Percentiles rank a stretch among this genome's conserved stretches.
Conservation (phyloP, 2,113 vertebrate genomes). For the Arizona elegans region DNA sequence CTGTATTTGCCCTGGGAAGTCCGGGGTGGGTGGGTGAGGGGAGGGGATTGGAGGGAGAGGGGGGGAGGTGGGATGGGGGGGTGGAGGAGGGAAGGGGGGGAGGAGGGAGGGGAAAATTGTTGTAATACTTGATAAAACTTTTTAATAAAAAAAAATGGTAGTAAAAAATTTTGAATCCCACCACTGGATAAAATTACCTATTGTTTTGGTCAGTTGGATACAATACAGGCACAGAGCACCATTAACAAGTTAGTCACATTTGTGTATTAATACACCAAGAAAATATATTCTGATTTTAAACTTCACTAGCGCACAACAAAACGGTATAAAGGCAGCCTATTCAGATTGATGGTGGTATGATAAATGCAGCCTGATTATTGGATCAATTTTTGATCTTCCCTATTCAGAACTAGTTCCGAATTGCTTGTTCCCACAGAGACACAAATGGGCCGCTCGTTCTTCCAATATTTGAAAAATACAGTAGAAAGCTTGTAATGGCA, state of each 20-base stretch:
- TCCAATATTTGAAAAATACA: neutral
- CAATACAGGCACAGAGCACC: neutral
- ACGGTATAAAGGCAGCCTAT: neutral
- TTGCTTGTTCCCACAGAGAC: neutral
- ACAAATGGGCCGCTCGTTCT: neutral
- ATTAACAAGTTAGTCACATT: neutral
- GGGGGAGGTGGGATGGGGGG: too few species aligned
- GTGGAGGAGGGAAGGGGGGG: too few species aligned
- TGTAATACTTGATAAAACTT: too few species aligned
- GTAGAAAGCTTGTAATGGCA: neutral
- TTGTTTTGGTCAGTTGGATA: conserved; percentile 10
- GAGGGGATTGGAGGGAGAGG: too few species aligned
- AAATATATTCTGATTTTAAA: accelerated
- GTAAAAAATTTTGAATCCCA: too few species aligned
- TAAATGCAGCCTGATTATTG: neutral
- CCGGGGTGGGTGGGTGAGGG: too few species aligned
- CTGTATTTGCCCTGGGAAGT: too few species aligned
- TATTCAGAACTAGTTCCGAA: neutral
- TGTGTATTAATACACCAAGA: neutral
- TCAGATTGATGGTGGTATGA: accelerated
- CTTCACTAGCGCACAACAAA: accelerated
- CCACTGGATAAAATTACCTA: conserved; percentile 18
- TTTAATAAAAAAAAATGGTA: too few species aligned
- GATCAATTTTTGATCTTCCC: conserved; percentile 23
- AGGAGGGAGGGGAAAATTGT: too few species aligned